Evolutionary conservation across 2,888 invertebrate genomes (phyloP).

Genomic region (Ypsolopha scabrella): DNA sequence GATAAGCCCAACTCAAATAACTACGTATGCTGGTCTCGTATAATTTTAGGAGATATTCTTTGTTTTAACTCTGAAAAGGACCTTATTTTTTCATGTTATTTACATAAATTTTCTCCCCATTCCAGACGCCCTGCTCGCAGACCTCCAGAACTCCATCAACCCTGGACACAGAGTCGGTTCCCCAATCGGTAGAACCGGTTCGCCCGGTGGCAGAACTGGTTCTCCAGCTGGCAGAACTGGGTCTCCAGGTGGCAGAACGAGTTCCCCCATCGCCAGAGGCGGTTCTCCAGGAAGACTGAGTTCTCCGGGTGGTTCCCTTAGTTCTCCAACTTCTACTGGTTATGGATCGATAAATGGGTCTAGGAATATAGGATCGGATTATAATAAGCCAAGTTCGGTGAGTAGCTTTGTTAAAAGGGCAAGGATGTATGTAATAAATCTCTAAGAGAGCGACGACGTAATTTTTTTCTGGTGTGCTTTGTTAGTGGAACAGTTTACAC

Average conservation of each 20-base stretch:
- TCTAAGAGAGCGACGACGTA: too few species aligned
- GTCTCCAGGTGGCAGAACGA: conserved; percentile 41
- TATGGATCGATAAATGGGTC: conserved; percentile 86
- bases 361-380: conserved; percentile 59
- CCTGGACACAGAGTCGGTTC: conserved; percentile 70
- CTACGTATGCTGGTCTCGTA: too few species aligned
- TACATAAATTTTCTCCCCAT: conserved; percentile 24
- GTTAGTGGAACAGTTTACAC: too few species aligned
- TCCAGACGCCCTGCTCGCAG: conserved; percentile 95
- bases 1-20: neutral
- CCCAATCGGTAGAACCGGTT: conserved; percentile 38
- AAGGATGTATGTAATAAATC: too few species aligned
- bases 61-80: too few species aligned
- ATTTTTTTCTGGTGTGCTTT: too few species aligned
- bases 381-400: conserved; percentile 74
- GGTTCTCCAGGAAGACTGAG: conserved; percentile 68
- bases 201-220: conserved; percentile 62
- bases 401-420: conserved; percentile 25
- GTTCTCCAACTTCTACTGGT: conserved; percentile 71
- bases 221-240: conserved; percentile 39
- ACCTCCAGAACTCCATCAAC: conserved; percentile 92
- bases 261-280: conserved; percentile 38
- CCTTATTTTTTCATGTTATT: neutral
- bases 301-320: conserved; percentile 58
- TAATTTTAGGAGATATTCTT: too few species aligned